Conservation (phyloP, 2,797 vertebrate species). For the Bradypodion pumilum region DNA sequence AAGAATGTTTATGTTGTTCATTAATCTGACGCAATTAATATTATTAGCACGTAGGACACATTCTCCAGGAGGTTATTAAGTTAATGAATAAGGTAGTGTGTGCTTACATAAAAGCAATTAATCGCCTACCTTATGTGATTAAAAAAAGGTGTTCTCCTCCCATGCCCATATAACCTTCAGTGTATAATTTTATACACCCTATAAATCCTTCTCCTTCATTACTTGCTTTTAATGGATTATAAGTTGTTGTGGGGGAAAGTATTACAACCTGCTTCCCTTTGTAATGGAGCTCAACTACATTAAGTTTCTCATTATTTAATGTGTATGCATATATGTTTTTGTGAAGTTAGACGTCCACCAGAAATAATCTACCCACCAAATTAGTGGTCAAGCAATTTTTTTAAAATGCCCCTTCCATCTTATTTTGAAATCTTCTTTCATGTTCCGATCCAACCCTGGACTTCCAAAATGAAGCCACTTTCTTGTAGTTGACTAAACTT, state of each 20-base stretch:
- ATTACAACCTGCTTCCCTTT: constrained; percentile 29
- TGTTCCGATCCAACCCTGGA: no score
- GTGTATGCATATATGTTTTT: neutral
- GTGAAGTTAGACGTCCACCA: neutral
- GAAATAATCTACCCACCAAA: constrained; percentile 8
- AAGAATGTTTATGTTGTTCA: constrained; percentile 47
- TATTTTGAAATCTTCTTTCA: constrained; percentile 19
- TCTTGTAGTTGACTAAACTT: no score
- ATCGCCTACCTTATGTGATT: constrained; percentile 49
- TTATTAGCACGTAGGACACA: constrained; percentile 48
- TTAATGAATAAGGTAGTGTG: constrained; percentile 41
- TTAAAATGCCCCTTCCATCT: neutral
- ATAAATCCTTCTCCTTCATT: constrained; percentile 38
- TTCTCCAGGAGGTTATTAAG: constrained; percentile 52
- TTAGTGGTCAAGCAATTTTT: accelerated
- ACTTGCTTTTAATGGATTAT: constrained; percentile 49
- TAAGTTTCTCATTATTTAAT: neutral
- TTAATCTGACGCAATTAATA: constrained; percentile 62
- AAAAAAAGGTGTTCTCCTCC: constrained; percentile 46
- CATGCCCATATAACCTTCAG: constrained; percentile 34
- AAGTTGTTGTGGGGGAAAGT: constrained; percentile 14
- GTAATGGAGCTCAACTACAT: neutral
- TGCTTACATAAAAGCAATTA: constrained; percentile 48
- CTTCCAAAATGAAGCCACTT: no score
- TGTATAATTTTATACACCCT: constrained; percentile 46